Evolutionary conservation across 2,113 vertebrate genomes (phyloP).

Genomic region (Penelope pileata): DNA sequence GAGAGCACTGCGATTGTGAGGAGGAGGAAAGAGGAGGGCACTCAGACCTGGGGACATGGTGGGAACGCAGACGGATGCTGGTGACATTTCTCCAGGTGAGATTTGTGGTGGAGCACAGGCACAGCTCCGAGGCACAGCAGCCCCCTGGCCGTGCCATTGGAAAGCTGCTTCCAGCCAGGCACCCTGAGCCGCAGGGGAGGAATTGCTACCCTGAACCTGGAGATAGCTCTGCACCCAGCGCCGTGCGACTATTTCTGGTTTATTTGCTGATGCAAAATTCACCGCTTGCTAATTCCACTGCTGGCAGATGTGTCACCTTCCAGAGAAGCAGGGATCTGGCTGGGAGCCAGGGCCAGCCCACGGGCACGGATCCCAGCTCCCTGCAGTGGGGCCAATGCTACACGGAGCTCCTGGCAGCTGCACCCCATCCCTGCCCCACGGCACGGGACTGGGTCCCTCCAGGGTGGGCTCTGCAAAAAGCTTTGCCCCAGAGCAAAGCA

Average conservation of each 20-base stretch:
- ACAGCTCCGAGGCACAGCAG: not conserved
- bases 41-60: not conserved
- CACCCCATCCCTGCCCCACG: rapidly evolving
- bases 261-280: not conserved
- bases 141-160: not conserved
- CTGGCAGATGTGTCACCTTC: not conserved
- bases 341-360: not conserved
- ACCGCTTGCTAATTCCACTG: rapidly evolving
- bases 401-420: not conserved
- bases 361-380: not conserved
- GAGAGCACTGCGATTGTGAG: not conserved
- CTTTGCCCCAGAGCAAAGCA: not conserved
- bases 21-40: not conserved
- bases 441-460: not conserved
- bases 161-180: not conserved
- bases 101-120: not conserved
- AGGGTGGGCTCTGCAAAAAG: rapidly evolving
- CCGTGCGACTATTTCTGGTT: not conserved
- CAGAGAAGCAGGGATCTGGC: not conserved
- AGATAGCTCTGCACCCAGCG: not conserved
- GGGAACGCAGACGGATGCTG: not conserved
- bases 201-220: not conserved
- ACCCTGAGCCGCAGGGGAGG: rapidly evolving
- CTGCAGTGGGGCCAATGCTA: not conserved
- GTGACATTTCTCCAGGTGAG: not conserved